Percentiles rank a stretch among this genome's conserved stretches.
Evolutionary conservation across 2,888 invertebrate genomes (phyloP).

Genomic region (Xestia sexstrigata): DNA sequence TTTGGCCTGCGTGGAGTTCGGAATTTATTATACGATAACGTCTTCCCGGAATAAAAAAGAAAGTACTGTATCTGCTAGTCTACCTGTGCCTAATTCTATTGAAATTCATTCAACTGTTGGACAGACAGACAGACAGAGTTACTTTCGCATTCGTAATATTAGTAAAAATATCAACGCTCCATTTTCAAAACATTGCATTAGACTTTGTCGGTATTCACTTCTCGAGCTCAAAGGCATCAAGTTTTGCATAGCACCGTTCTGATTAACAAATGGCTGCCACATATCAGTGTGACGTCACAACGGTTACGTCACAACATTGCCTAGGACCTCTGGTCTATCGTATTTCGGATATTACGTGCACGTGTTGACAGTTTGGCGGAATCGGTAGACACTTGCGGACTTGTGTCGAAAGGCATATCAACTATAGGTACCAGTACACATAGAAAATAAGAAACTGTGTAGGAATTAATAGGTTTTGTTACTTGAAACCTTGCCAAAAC

Average conservation of each 20-base stretch:
- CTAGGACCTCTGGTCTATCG: slow-evolving; percentile 37
- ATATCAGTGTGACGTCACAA: slow-evolving; percentile 19
- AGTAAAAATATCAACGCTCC: background rate
- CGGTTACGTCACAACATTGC: slow-evolving; percentile 33
- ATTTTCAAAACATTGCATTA: background rate
- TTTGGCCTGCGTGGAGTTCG: background rate
- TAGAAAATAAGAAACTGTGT: slow-evolving; percentile 10
- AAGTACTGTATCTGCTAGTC: background rate
- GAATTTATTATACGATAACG: background rate
- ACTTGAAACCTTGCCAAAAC: slow-evolving; percentile 40
- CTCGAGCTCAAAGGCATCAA: too few species aligned
- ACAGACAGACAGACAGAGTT: background rate
- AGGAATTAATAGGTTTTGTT: slow-evolving; percentile 29
- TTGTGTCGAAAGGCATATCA: slow-evolving; percentile 36
- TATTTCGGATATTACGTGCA: slow-evolving; percentile 52
- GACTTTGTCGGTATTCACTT: background rate
- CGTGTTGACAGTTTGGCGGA: slow-evolving; percentile 44
- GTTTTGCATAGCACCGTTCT: background rate
- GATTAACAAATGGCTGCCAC: slow-evolving; percentile 12
- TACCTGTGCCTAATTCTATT: background rate
- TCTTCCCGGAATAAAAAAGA: background rate
- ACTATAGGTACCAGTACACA: slow-evolving; percentile 4
- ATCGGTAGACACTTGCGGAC: slow-evolving; percentile 31
- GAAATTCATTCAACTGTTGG: background rate
- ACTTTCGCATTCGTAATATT: background rate